phyloP scores from a whole-genome alignment of 2,113 vertebrate species.

The Lontra canadensis region DNA sequence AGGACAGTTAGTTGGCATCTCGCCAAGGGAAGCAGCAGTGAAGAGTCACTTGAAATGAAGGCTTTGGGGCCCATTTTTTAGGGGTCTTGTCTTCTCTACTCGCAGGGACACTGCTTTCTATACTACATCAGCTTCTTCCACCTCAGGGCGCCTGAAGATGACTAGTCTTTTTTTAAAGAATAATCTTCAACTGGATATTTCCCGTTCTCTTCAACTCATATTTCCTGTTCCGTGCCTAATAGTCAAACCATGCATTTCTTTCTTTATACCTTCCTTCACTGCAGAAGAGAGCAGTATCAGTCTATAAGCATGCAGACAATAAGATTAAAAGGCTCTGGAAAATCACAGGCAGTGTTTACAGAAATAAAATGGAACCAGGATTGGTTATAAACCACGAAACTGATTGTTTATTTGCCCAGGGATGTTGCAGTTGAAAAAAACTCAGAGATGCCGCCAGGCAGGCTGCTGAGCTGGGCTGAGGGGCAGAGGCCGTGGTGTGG shows the following conservation, averaged over 20 bases:
- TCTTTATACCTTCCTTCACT: not conserved
- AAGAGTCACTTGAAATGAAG: not conserved
- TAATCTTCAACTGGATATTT: not conserved
- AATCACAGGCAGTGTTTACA: not conserved
- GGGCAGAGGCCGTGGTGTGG: not conserved
- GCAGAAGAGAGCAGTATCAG: not conserved
- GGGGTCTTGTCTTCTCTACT: not conserved
- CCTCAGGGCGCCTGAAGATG: not conserved
- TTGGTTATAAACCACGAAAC: not conserved
- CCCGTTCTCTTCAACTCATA: not conserved
- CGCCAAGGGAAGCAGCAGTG: not conserved
- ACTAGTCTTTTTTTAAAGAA: not conserved
- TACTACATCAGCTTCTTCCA: rapidly evolving
- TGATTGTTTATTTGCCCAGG: not conserved
- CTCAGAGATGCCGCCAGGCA: not conserved
- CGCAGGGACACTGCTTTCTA: rapidly evolving
- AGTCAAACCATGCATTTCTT: not conserved
- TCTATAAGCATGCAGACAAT: not conserved
- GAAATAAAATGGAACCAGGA: not conserved
- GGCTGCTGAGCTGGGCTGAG: not conserved
- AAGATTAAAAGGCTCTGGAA: not conserved
- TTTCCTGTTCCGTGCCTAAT: not conserved
- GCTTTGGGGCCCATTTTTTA: not conserved
- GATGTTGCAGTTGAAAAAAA: not conserved
- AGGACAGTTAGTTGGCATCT: not conserved